phyloP scores from a whole-genome alignment of 2,797 vertebrate genomes.

The Girardinus metallicus region DNA sequence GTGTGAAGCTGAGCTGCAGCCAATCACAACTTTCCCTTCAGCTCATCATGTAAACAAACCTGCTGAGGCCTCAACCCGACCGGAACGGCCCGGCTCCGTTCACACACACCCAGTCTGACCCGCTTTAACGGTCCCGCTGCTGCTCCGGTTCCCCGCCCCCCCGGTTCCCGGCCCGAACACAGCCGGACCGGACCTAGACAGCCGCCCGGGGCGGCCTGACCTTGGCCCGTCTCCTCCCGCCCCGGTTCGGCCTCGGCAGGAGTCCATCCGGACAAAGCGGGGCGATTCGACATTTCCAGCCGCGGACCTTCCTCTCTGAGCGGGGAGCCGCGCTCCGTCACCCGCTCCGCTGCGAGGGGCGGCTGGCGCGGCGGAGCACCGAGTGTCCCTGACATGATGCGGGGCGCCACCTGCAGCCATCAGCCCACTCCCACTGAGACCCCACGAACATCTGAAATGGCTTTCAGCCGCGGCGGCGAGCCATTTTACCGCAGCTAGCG shows the following conservation, averaged over 20 bases:
- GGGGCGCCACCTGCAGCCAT: constrained; percentile 34
- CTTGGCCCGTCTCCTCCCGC: constrained; percentile 65
- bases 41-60: constrained; percentile 59
- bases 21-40: constrained; percentile 14
- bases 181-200: not conserved
- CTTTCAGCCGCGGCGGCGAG: constrained; percentile 54
- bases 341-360: not conserved
- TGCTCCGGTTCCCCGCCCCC: not conserved
- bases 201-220: constrained; percentile 52
- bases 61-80: not conserved
- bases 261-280: constrained; percentile 69
- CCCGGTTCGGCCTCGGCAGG: constrained; percentile 28
- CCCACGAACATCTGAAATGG: constrained; percentile 67
- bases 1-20: constrained; percentile 26
- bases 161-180: fast-evolving
- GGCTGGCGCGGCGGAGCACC: not conserved
- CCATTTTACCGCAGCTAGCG: constrained; percentile 70
- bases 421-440: constrained; percentile 55
- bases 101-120: constrained; percentile 6
- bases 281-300: constrained; percentile 57
- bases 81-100: not conserved
- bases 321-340: constrained; percentile 8
- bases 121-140: no score
- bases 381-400: constrained; percentile 21
- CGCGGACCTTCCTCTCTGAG: constrained; percentile 32